Evolutionary conservation across 2,888 invertebrate species (phyloP).

Genomic region (Deroplatys truncata): DNA sequence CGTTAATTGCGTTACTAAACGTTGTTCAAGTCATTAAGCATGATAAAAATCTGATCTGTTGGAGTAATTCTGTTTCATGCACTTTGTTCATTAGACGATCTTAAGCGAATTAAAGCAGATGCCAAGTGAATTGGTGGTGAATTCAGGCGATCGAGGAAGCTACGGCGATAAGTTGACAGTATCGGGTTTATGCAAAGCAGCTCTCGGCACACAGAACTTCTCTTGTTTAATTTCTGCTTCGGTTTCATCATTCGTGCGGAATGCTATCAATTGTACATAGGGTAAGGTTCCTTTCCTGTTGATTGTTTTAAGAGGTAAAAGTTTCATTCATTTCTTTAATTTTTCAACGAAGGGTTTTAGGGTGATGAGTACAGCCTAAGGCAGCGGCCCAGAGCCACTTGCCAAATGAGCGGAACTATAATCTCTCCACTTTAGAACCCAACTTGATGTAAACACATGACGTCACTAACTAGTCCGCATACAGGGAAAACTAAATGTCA

Average conservation of each 20-base stretch:
- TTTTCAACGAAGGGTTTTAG: not conserved
- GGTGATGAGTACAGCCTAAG: too few species aligned
- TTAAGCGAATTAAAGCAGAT: not conserved
- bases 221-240: not conserved
- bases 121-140: not conserved
- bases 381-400: too few species aligned
- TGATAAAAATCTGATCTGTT: not conserved
- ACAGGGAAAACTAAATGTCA: too few species aligned
- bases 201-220: not conserved
- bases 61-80: not conserved
- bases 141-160: not conserved
- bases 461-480: too few species aligned
- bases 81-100: not conserved
- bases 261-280: not conserved
- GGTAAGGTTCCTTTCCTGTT: not conserved
- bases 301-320: not conserved
- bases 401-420: too few species aligned
- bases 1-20: not conserved
- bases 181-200: not conserved
- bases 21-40: not conserved
- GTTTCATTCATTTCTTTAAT: not conserved
- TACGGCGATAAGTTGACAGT: not conserved
- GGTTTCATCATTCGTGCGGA: not conserved
- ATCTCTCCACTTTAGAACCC: too few species aligned
- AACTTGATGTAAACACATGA: too few species aligned